These are phyloP conservation scores for Remorina albescens DNA, from an alignment of 2,797 vertebrate genomes.

Conservation along the genomic window DNA sequence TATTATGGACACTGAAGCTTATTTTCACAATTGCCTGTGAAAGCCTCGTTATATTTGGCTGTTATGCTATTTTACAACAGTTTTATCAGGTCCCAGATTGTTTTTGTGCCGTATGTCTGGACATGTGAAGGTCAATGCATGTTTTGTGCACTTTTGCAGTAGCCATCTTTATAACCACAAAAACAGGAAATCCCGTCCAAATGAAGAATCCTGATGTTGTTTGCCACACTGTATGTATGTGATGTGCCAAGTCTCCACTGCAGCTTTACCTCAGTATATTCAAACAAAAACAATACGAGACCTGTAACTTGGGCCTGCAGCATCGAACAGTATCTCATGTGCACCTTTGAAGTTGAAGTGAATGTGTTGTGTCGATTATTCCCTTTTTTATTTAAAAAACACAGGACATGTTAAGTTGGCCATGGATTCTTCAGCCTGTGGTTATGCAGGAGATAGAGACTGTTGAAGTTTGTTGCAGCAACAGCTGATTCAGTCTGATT, in stretches of 20 bases:
- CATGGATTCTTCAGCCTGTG: neutral
- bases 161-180: slow-evolving; percentile 27
- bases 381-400: neutral
- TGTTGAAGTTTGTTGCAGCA: neutral
- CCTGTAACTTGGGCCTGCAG: slow-evolving; percentile 5
- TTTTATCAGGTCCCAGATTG: slow-evolving; percentile 36
- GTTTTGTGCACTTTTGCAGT: slow-evolving; percentile 33
- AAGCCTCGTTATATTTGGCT: slow-evolving; percentile 29
- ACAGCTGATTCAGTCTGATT: slow-evolving; percentile 22
- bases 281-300: neutral
- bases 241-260: slow-evolving; percentile 45
- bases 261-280: slow-evolving; percentile 47
- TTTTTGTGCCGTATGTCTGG: slow-evolving; percentile 39
- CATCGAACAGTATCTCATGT: neutral
- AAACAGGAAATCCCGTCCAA: slow-evolving; percentile 33
- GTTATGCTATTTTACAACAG: slow-evolving; percentile 20
- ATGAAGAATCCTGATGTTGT: slow-evolving; percentile 26
- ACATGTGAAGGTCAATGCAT: neutral
- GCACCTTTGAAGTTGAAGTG: slow-evolving; percentile 4
- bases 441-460: neutral
- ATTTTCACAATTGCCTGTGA: slow-evolving; percentile 28
- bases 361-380: neutral
- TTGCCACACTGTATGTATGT: slow-evolving; percentile 36
- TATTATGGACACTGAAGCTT: slow-evolving; percentile 19
- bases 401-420: neutral